These are phyloP conservation scores for Euwallacea fornicatus DNA, from an alignment of 1,140 invertebrate species.

Conservation along the genomic window DNA sequence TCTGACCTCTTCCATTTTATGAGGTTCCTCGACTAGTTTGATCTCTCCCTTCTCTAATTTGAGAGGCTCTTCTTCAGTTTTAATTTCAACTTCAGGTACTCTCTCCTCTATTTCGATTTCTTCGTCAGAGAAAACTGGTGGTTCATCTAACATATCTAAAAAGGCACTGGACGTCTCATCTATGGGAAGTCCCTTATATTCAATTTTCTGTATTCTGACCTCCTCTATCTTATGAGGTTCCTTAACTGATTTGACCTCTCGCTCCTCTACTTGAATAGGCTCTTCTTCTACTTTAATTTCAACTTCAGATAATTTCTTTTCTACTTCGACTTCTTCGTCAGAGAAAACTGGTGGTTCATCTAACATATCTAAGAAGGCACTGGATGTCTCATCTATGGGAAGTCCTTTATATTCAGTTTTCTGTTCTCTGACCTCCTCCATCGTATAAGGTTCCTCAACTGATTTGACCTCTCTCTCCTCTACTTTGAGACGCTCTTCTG, in stretches of 20 bases:
- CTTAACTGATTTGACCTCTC: too few relatives aligned
- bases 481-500: not conserved
- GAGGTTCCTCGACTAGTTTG: too few relatives aligned
- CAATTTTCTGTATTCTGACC: constrained; percentile 18
- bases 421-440: not conserved
- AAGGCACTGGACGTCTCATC: constrained; percentile 57
- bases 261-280: too few relatives aligned
- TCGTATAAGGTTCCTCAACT: too few relatives aligned
- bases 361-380: constrained; percentile 58
- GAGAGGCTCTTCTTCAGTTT: not conserved
- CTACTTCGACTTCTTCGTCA: constrained; percentile 27
- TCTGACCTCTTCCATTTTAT: not conserved
- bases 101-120: not conserved
- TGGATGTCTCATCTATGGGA: constrained; percentile 56
- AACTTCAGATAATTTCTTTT: not conserved
- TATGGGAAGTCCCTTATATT: constrained; percentile 55
- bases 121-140: constrained; percentile 51
- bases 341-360: constrained; percentile 57
- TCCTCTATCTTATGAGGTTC: not conserved
- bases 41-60: too few relatives aligned
- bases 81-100: not conserved
- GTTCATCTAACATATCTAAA: constrained; percentile 59
- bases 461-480: too few relatives aligned
- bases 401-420: constrained; percentile 52
- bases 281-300: not conserved